These are phyloP conservation scores for Whitmania pigra DNA, from an alignment of 1,140 invertebrate species.

Conservation along the genomic window DNA sequence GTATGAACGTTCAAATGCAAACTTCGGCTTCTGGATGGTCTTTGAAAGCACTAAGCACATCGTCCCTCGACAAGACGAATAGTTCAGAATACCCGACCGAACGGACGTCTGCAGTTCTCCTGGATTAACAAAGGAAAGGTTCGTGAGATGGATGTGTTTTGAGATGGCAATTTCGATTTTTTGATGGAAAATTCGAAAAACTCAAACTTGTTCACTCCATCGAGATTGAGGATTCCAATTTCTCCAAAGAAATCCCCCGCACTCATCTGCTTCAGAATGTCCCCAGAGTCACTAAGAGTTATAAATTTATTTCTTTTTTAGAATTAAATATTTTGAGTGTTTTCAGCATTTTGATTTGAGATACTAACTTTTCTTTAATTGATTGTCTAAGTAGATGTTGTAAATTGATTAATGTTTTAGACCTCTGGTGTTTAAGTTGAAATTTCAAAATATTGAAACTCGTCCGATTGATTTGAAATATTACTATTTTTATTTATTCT, in stretches of 20 bases:
- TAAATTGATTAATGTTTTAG: too few species aligned
- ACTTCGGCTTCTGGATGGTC: conserved; percentile 92
- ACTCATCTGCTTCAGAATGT: conserved; percentile 86
- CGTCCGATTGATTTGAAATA: too few species aligned
- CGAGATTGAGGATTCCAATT: conserved; percentile 88
- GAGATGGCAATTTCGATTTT: conserved; percentile 9
- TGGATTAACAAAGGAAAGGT: conserved; percentile 35
- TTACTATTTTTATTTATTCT: too few species aligned
- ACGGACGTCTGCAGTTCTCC: conserved; percentile 83
- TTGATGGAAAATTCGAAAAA: conserved; percentile 7
- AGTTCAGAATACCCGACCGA: conserved; percentile 90
- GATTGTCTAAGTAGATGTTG: too few species aligned
- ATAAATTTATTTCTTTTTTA: conserved; percentile 22
- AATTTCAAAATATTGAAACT: too few species aligned
- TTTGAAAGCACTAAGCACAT: conserved; percentile 83
- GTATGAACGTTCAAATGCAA: conserved; percentile 10
- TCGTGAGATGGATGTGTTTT: neutral
- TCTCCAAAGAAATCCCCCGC: conserved; percentile 95
- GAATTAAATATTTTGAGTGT: conserved; percentile 4
- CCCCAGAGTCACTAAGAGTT: conserved; percentile 64
- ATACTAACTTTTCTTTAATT: too few species aligned
- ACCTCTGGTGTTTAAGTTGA: too few species aligned
- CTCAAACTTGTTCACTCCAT: conserved; percentile 60
- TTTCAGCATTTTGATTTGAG: too few species aligned
- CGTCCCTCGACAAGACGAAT: conserved; percentile 85